These are phyloP conservation scores for Tragelaphus buxtoni DNA, from an alignment of 2,113 vertebrate genomes.

Conservation along the genomic window DNA sequence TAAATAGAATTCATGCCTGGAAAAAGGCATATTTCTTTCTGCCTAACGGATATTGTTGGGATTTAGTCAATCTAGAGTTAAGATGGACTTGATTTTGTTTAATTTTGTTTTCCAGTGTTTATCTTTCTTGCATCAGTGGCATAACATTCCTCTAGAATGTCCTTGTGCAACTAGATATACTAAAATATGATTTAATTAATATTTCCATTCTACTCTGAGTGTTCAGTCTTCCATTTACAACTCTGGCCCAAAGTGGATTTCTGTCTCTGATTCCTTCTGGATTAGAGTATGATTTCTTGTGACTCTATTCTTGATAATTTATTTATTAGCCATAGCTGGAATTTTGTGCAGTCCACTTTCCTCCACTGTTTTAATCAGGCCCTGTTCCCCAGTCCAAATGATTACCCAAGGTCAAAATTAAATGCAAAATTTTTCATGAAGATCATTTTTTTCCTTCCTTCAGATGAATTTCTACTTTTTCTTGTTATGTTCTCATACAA, in stretches of 20 bases:
- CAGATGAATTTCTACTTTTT: neutral
- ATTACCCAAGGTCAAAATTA: neutral
- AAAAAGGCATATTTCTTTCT: neutral
- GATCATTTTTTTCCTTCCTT: neutral
- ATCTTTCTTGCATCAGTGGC: neutral
- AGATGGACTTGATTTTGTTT: neutral
- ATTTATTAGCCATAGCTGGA: neutral
- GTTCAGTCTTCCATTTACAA: neutral
- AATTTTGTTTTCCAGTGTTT: neutral
- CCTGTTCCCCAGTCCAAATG: neutral
- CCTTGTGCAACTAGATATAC: neutral
- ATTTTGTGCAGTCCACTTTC: neutral
- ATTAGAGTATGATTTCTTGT: neutral
- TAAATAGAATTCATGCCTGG: neutral
- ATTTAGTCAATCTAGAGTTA: neutral
- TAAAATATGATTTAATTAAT: neutral
- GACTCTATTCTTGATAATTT: neutral
- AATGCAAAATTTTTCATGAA: neutral
- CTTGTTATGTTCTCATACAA: neutral
- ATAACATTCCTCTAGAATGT: neutral
- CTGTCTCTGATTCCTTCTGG: neutral
- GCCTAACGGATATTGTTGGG: neutral
- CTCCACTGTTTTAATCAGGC: neutral
- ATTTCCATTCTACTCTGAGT: neutral
- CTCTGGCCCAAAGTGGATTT: neutral